Base-by-base conservation (phyloP, 2,113 vertebrate genomes). In the Lipophrys pholis region DNA sequence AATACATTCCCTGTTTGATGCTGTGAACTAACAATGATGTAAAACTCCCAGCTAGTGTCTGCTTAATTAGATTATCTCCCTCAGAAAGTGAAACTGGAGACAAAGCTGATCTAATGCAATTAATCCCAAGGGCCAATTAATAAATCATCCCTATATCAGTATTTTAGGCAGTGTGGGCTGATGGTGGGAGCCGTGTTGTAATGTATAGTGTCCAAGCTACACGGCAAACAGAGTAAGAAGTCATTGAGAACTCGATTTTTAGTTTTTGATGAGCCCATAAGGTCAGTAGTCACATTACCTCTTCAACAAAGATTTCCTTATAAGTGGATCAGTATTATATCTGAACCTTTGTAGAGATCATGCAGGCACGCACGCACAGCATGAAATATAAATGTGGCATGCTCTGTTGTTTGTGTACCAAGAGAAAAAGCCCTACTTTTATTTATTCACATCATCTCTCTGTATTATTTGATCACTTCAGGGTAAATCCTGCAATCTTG, bases 11-110 rank as follows among this genome's bases (percentile, higher is more conserved):
- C 66, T 81, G 53, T 46, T 9, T 17, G 72, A 77, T 80, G 52
- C 66, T 52, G 55, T 69, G 63, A 83, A 82, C 79, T 61, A 84
- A 64, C 56, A 78, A 78, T 73, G 69, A 86, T 80, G 77, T 73
- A 70, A 81, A 81, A 76, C 71, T 79, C 78, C 63, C 77, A 11
- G 53, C 78, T 76, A 82, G 76, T 72, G 55, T 81, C 69, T 67
- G 35, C 74, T 80, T 83, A 83, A 90, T 90, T 73, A 80, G 83
- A 87, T 85, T 76, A 81, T 78, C 66, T 85, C 55, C 50, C 15
- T 75, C 36, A 55, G 63, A 73, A 83, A 81, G 45, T 62, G 59
- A 58, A 71, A 73, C 51, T 48, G 73, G 39, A 35, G 49, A 74
- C 45, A 63, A 8, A 15, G 65, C 5, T 39, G 49, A 55, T 73